Base-by-base conservation (phyloP, 2,113 vertebrate genomes). In the Xenopus borealis region DNA sequence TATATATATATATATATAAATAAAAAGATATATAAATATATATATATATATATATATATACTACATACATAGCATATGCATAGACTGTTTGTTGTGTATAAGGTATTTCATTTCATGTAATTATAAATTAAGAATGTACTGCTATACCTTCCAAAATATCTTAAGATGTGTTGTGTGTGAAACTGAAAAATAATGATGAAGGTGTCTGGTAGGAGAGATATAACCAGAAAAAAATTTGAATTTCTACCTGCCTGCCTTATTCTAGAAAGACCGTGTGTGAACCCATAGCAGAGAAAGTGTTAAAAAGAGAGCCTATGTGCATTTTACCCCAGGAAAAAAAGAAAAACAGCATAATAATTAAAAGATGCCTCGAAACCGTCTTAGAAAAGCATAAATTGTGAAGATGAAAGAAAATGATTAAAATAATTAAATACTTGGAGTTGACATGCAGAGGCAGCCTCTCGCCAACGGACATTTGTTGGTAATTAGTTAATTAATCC, bases 331-430 rank as follows among this genome's bases (percentile, higher is more conserved):
- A 70, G 72, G 84, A 79, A 83, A 78, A 82, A 77, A 75, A 23
- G 63, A 74, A 81, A 82, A 79, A 82, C 83, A 86, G 88, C 92
- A 91, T 91, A 89, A 93, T 92, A 92, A 98, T 98, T 98, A 97
- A 98, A 96, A 96, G 95, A 96, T 95, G 95, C 96, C 95, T 95
- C 93, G 93, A 93, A 97, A 95, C 94, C 86, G 87, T 93, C 92
- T 94, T 92, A 92, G 94, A 94, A 90, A 90, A 95, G 95, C 94
- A 96, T 94, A 93, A 90, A 95, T 92, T 94, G 93, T 96, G 91
- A 96, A 98, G 95, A 99, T 98, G 96, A 98, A 98, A 98, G 97
- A 95, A 98, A 97, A 98, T 99, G 95, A 98, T 98, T 98, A 98
- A 98, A 98, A 98, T 98, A 98, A 99, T 98, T 98, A 97, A 95